Evolutionary conservation across 2,113 vertebrate genomes (phyloP), one percentile per base, ranked within the genome.

Genomic region (Atractosteus spatula): DNA sequence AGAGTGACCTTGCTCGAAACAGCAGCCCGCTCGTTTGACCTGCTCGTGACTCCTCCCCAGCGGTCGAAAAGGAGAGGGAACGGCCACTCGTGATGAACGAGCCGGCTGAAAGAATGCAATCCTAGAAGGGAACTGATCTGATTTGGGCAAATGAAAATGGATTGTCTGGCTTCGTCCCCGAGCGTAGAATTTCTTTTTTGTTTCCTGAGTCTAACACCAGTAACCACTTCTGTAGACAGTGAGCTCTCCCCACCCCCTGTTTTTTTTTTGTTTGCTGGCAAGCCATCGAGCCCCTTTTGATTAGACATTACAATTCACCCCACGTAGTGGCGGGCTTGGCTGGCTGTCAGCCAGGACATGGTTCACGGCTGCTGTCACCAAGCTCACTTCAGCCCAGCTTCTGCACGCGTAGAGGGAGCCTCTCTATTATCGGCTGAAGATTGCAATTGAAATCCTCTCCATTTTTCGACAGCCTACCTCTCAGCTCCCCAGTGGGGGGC

Each of bases 281-380:
- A 69, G 47, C 67, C 67, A 68, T 63, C 51, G 64, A 55, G 65
- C 43, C 74, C 72, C 63, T 16, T 56, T 51, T 78, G 67, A 74
- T 57, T 68, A 57, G 63, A 77, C 66, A 83, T 81, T 81, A 79
- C 81, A 75, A 81, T 81, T 79, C 77, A 54, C 57, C 55, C 72
- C 57, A 67, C 66, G 77, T 78, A 55, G 62, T 0, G 70, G 44
- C 79, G 79, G n/a, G 71, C 81, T 62, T 59, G 55, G 44, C 68
- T 80, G 78, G 76, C 74, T 57, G 72, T 54, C 66, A n/a, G 68
- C 77, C 76, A 77, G 73, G 45, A 70, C 59, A 68, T 17, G 71
- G 73, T 55, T 55, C 44, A 51, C 65, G 11, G 51, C 44, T 6
- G 45, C 70, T 61, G 63, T 71, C 64, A 69, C 64, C 73, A 65